A percentile compares a stretch with the other conserved stretches of the same genome.
These are phyloP conservation scores for Linyphia triangularis DNA, from an alignment of 2,888 invertebrate genomes.

Conservation along the genomic window DNA sequence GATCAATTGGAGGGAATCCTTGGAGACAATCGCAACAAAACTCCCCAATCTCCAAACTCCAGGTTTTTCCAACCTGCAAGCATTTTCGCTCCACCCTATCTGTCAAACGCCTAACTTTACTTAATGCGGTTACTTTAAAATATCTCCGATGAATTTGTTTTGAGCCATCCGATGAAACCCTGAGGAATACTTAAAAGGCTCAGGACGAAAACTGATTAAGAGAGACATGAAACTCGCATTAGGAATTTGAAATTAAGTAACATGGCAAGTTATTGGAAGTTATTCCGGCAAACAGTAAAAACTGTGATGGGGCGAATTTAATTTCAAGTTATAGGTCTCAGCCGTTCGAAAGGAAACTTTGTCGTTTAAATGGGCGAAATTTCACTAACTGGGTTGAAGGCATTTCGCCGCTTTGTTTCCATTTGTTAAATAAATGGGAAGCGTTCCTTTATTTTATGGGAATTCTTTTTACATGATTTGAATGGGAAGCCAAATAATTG, in stretches of 20 bases:
- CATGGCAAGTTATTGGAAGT: constrained; percentile 70
- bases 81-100: constrained; percentile 51
- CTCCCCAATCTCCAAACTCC: constrained; percentile 32
- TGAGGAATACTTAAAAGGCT: constrained; percentile 65
- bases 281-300: constrained; percentile 72
- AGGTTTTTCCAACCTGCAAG: constrained; percentile 43
- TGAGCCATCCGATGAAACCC: constrained; percentile 49
- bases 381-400: constrained; percentile 36
- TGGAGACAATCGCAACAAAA: constrained; percentile 29
- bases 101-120: constrained; percentile 63
- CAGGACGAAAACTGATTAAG: constrained; percentile 65
- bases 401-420: constrained; percentile 50
- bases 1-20: constrained; percentile 41
- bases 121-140: constrained; percentile 67
- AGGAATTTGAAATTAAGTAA: constrained; percentile 72
- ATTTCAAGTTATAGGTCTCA: constrained; percentile 70
- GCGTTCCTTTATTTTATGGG: neutral
- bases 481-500: neutral
- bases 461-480: neutral
- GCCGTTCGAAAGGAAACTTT: constrained; percentile 49
- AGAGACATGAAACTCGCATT: constrained; percentile 71
- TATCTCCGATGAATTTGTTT: constrained; percentile 62
- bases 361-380: constrained; percentile 48
- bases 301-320: constrained; percentile 66
- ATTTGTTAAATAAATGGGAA: constrained; percentile 35